phyloP scores from a whole-genome alignment of 1,140 invertebrate genomes.

The Vollenhovia emeryi region DNA sequence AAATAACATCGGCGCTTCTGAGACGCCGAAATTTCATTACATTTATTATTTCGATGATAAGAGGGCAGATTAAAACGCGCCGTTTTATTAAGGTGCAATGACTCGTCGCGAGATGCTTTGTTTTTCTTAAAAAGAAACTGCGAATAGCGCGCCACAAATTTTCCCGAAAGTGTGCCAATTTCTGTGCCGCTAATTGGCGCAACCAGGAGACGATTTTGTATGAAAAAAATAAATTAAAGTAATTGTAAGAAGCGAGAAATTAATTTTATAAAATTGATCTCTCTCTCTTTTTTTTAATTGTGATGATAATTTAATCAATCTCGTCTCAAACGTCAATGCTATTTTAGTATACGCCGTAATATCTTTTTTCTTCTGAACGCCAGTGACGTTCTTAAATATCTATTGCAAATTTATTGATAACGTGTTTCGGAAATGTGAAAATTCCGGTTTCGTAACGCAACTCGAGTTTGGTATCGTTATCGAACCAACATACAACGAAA shows the following conservation, averaged over 20 bases:
- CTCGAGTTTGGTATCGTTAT: conserved; percentile 68
- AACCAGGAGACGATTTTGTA: not conserved
- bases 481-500: conserved; percentile 54
- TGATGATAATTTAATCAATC: not conserved
- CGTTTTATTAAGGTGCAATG: conserved; percentile 25
- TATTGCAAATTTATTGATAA: not conserved
- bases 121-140: conserved; percentile 59
- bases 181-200: not conserved
- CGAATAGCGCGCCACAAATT: not conserved
- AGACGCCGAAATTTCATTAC: conserved; percentile 20
- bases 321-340: not conserved
- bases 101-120: conserved; percentile 1
- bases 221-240: not conserved
- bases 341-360: not conserved
- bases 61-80: not conserved
- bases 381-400: not conserved
- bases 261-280: not conserved
- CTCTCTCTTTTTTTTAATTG: not conserved
- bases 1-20: conserved; percentile 30
- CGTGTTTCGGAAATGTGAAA: conserved; percentile 31
- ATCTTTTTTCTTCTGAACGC: not conserved
- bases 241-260: not conserved
- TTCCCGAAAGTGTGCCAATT: not conserved
- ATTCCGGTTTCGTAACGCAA: conserved; percentile 42
- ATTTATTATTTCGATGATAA: conserved; percentile 30